Base-by-base conservation (phyloP, 2,113 vertebrate species). In the Varanus salvator region DNA sequence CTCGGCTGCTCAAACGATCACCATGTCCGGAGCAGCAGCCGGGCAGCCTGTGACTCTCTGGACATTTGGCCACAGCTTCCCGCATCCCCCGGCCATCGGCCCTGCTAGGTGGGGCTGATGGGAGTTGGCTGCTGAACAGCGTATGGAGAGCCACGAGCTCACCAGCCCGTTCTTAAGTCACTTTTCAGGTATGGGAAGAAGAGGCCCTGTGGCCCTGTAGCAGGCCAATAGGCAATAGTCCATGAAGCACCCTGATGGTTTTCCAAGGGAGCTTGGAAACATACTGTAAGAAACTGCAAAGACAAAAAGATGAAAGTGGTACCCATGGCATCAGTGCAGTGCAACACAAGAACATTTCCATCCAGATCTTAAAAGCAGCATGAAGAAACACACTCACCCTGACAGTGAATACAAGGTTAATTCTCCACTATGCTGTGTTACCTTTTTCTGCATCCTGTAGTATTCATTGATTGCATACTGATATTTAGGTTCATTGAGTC, bases 401-500 rank as follows among this genome's bases (percentile, higher is more conserved):
- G 29, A 54, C 83, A 12, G 57, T 19, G 21, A 52, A 85, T 44
- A 14, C 85, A 93, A 44, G 11, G n/a, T 44, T 44, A n/a, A n/a
- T n/a, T n/a, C n/a, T n/a, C n/a, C n/a, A 2, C 38, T 44, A 57
- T 11, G 21, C 6, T 27, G 38, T 23, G 25, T 27, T 90, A 95
- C 93, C 95, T 95, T 80, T 8, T 86, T 92, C 76, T 95, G 86
- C 38, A n/a, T 87, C 64, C 93, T 89, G 4, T 69, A 82, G 78
- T 96, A 92, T 86, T 96, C 96, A 48, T 98, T 95, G 77, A 97
- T 90, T 57, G 97, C 93, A 5, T 97, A 97, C 90, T 97, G 97
- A 91, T 97, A 97, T 93, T 97, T 98, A 72, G 97, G 94, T 88
- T 95, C 80, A 5, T 90, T 96, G 48, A 98, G 95, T 90, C 98